phyloP scores from a whole-genome alignment of 2,888 invertebrate species.

The Polietes domitor region DNA sequence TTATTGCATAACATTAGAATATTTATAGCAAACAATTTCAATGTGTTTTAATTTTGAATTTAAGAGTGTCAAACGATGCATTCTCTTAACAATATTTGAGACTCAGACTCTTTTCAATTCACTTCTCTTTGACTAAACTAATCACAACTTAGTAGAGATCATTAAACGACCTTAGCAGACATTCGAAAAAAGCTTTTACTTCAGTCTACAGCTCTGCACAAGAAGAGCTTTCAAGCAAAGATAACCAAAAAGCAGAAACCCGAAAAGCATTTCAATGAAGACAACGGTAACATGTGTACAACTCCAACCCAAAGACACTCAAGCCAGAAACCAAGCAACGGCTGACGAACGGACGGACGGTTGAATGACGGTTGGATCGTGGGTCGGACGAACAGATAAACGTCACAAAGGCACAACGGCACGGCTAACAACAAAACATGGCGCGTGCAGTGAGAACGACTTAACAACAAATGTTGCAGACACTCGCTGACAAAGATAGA shows the following conservation, averaged over 20 bases:
- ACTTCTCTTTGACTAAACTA: background rate
- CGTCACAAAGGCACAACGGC: background rate
- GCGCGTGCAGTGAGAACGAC: constrained; percentile 57
- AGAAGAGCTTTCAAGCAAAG: background rate
- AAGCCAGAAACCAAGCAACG: background rate
- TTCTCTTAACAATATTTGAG: too few relatives aligned
- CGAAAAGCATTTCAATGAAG: background rate
- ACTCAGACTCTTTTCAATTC: too few relatives aligned
- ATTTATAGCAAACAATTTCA: too few relatives aligned
- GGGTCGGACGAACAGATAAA: background rate
- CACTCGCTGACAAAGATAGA: constrained; percentile 7
- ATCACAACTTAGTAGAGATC: constrained; percentile 45
- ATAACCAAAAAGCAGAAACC: constrained; percentile 42
- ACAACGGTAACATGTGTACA: constrained; percentile 67
- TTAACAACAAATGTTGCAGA: constrained; percentile 21
- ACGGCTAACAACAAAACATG: constrained; percentile 35
- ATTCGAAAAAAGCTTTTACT: constrained; percentile 46
- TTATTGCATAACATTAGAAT: too few relatives aligned
- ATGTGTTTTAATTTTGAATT: too few relatives aligned
- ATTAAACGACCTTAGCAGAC: constrained; percentile 66
- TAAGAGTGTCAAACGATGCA: too few relatives aligned
- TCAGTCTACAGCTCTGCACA: constrained; percentile 41
- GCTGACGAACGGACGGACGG: background rate
- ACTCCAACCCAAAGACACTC: constrained; percentile 38
- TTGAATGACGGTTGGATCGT: background rate